Evolutionary conservation across 2,797 vertebrate species (phyloP), one percentile per base, ranked within the genome.

Genomic region (Centropyge bicolor): DNA sequence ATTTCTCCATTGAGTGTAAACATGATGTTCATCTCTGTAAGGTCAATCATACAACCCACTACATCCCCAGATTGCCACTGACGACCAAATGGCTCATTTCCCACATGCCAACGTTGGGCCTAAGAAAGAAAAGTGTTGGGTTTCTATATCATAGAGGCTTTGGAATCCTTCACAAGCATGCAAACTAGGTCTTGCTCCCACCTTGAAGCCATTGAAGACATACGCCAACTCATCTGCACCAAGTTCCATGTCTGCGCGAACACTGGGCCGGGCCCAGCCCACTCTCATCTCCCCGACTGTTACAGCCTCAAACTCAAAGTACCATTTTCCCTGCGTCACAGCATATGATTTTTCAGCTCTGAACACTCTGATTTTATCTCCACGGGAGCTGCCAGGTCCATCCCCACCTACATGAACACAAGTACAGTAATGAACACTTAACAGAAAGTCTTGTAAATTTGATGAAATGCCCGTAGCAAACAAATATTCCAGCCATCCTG

Each of bases 1-100:
- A 98, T 95, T 90, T 99, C 97, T 61, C 98, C 98, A 1, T 99
- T 99, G 24, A 99, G 96, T 0, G 97, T 99, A 83, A 99, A 99
- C 96, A 97, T 96, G 78, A 99, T 97, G 91, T 96, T 97, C 94
- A 95, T 95, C 86, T 99, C 97, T 0, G 68, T 86, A 63, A 99
- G 95, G 88, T 99, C 98, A 1, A 99, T 98, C 96, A 98, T 97
- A 81, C 98, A 99, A 76, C 98, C 97, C 10, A 98, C 97, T 2
- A 99, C 97, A 0, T 98, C 97, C 0, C 97, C 97, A 0, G 96
- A 92, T 56, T 94, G 97, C 97, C 97, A 99, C 71, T 96, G 95
- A 2, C 97, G 96, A 3, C 97, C 97, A 57, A 99, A 98, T 0
- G 96, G 94, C 81, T 98, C 97, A 38, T 95, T 98, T 63, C 98